Evolutionary conservation across 2,797 vertebrate species (phyloP), one percentile per base, ranked within the genome.

Genomic region (Rhadinocentrus ornatus): DNA sequence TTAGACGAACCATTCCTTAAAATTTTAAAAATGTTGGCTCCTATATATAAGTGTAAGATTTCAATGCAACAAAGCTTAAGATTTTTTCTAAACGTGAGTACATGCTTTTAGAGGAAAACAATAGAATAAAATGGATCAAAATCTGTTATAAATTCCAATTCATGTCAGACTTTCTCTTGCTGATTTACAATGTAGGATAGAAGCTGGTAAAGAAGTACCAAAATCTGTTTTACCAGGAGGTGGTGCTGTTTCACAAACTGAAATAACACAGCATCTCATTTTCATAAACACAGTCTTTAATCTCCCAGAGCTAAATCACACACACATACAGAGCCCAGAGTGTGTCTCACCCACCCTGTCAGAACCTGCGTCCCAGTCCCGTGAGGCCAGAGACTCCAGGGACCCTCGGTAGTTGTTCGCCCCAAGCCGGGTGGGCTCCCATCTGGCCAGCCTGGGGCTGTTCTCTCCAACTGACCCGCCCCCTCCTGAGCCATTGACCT

Each of bases 321-420:
- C 9, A 27, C 52, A 57, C 32, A 64, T 5, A 35, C 37, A 57
- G 4, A 48, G 27, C 39, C 44, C 35, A 10, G 2, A 16, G 31
- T 59, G 18, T 1, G 29, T 34, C 68, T 78, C 74, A 83, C 90
- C 18, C 80, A 90, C 91, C 92, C 78, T 71, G 67, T 89, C 93
- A 26, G 93, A 82, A 77, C n/a, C 75, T 35, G 59, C 63, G 67
- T 93, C 93, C 84, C 84, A 88, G 77, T 94, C 93, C 66, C 92
- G 73, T 0, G 90, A 91, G 69, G 86, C 46, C 55, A 93, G 69
- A 13, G 91, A 93, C 85, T 94, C 93, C 81, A 93, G 80, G 77
- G 93, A 94, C 35, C 91, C 92, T 50, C 46, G 52, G 79, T 53
- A 83, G 66, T 86, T 56, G 89, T 92, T 91, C 0, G 6, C 0